These are phyloP conservation scores for Alfaro cultratus DNA, from an alignment of 2,797 vertebrate genomes.

Conservation along the genomic window DNA sequence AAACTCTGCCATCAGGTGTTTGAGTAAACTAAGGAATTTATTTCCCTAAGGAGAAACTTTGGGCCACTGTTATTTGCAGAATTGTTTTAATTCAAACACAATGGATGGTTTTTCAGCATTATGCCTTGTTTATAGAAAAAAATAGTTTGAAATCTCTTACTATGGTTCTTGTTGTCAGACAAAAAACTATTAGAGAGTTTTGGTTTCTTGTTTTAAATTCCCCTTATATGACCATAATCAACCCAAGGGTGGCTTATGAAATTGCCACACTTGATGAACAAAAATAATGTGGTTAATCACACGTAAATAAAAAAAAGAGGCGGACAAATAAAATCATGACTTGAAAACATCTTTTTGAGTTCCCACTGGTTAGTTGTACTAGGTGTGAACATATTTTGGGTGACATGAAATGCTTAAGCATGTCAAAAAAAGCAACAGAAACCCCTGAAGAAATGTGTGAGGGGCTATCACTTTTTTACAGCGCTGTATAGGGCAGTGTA, in stretches of 20 bases:
- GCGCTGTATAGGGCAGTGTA: conserved; percentile 10
- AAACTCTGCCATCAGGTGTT: not conserved
- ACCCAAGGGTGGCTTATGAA: not conserved
- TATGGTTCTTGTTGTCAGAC: not conserved
- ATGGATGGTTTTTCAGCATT: not conserved
- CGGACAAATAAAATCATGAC: not conserved
- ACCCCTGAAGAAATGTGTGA: not conserved
- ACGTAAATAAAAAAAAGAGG: not conserved
- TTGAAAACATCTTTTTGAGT: not conserved
- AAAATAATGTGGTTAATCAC: not conserved
- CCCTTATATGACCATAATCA: not conserved
- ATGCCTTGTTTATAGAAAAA: not conserved
- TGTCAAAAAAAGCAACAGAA: not conserved
- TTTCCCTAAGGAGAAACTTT: not conserved
- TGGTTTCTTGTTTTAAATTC: not conserved
- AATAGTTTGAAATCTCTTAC: not conserved
- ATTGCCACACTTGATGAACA: not conserved
- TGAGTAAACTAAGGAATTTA: not conserved
- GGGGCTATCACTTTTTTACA: conserved; percentile 1
- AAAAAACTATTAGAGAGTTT: not conserved
- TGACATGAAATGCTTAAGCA: not conserved
- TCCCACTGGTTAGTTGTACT: not conserved
- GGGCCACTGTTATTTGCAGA: not conserved
- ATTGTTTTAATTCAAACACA: not conserved
- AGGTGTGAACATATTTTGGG: not conserved